Evolutionary conservation across 2,888 invertebrate species (phyloP).

Genomic region (Pyrrhia umbra): DNA sequence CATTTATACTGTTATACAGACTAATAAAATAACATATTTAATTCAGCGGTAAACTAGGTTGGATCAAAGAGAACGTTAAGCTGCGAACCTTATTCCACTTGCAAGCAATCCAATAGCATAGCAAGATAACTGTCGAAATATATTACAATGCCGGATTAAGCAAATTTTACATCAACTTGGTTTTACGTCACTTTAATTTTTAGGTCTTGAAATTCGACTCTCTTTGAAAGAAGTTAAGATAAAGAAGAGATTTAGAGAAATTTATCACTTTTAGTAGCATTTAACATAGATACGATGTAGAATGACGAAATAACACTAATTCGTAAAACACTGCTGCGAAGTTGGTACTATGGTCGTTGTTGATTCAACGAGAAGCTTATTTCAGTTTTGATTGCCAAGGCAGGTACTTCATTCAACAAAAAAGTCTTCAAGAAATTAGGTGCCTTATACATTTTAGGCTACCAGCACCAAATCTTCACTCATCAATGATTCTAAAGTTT

Average conservation of each 20-base stretch:
- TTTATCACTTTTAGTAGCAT: neutral
- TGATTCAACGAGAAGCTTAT: constrained; percentile 28
- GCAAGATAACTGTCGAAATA: too few relatives aligned
- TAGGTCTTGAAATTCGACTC: neutral
- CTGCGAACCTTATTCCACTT: too few relatives aligned
- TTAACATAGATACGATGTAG: constrained; percentile 7
- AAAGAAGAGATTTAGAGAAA: neutral
- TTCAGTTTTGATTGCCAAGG: constrained; percentile 25
- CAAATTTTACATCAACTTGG: neutral
- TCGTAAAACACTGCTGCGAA: constrained; percentile 23
- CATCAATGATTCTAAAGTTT: too few relatives aligned
- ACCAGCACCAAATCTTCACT: too few relatives aligned
- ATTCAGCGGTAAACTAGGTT: neutral
- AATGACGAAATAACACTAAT: constrained; percentile 15
- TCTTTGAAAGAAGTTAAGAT: neutral
- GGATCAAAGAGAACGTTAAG: neutral
- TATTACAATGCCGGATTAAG: too few relatives aligned
- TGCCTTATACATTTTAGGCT: constrained; percentile 18
- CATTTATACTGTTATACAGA: constrained; percentile 12
- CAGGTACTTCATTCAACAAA: constrained; percentile 15
- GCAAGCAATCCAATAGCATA: too few relatives aligned
- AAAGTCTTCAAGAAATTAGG: constrained; percentile 18
- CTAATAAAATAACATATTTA: constrained; percentile 20
- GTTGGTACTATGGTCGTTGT: constrained; percentile 9
- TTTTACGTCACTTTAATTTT: neutral